These are phyloP conservation scores for Ischnura elegans DNA, from an alignment of 2,888 invertebrate genomes.

Conservation along the genomic window DNA sequence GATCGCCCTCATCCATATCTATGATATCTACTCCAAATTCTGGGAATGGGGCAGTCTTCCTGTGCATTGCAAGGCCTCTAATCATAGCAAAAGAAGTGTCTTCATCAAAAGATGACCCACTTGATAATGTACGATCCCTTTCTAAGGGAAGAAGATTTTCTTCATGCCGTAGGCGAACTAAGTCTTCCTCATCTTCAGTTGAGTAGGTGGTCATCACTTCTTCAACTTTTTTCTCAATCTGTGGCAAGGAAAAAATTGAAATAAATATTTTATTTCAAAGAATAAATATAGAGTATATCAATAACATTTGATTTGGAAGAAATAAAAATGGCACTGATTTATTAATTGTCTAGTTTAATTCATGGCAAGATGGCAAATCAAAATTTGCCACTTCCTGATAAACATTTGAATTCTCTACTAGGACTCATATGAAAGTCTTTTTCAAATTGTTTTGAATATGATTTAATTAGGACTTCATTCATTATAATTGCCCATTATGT, in stretches of 20 bases:
- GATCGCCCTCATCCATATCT: constrained; percentile 75
- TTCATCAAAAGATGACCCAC: constrained; percentile 65
- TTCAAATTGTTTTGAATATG: no score
- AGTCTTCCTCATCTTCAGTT: constrained; percentile 75
- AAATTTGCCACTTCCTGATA: no score
- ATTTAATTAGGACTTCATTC: no score
- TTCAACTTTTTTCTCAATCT: constrained; percentile 79
- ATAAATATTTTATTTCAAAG: constrained; percentile 1
- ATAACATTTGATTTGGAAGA: neutral
- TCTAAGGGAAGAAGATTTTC: constrained; percentile 74
- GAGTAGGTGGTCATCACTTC: constrained; percentile 77
- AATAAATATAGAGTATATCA: neutral
- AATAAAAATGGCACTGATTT: neutral
- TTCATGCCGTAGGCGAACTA: constrained; percentile 73
- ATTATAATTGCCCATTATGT: no score
- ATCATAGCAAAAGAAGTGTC: constrained; percentile 50
- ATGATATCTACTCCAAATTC: constrained; percentile 85
- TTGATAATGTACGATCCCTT: constrained; percentile 69
- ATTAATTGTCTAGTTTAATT: no score
- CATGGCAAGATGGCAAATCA: no score
- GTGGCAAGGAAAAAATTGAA: constrained; percentile 61
- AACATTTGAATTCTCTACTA: no score
- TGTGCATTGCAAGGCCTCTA: constrained; percentile 70
- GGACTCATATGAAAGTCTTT: no score
- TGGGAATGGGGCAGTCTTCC: constrained; percentile 83